A percentile compares a stretch with the other conserved stretches of the same genome.
phyloP scores from a whole-genome alignment of 2,113 vertebrate genomes.

The Grammomys dolichurus region DNA sequence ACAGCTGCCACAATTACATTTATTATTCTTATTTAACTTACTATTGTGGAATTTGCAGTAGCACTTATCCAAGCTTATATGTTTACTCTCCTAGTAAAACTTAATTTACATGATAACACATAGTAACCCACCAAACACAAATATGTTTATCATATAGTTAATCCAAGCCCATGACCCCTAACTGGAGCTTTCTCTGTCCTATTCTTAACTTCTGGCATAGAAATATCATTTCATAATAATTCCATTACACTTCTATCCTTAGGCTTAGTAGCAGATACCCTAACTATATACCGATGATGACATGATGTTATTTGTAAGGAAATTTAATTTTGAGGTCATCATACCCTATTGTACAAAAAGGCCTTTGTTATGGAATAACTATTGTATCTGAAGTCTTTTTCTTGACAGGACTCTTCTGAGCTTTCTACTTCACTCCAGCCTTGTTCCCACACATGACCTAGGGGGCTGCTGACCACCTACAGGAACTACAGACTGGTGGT shows the following conservation, averaged over 20 bases:
- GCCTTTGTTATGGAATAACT: not conserved
- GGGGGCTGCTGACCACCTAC: not conserved
- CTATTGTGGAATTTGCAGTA: not conserved
- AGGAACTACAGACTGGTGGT: not conserved
- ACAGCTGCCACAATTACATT: not conserved
- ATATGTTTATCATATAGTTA: not conserved
- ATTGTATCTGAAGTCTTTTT: not conserved
- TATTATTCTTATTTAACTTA: not conserved
- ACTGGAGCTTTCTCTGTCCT: not conserved
- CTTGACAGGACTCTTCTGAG: not conserved
- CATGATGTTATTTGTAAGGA: not conserved
- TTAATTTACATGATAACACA: not conserved
- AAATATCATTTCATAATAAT: not conserved
- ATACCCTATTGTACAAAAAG: not conserved
- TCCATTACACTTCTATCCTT: not conserved
- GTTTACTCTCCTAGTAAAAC: not conserved
- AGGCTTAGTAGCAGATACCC: not conserved
- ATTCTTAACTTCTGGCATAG: not conserved
- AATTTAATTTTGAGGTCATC: not conserved
- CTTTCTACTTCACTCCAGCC: not conserved
- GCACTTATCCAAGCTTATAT: not conserved
- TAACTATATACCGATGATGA: not conserved
- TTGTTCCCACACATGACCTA: not conserved
- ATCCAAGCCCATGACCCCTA: not conserved
- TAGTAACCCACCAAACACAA: not conserved